A percentile compares a stretch with the other conserved stretches of the same genome.
phyloP scores from a whole-genome alignment of 2,888 invertebrate species.

The Patella caerulea region DNA sequence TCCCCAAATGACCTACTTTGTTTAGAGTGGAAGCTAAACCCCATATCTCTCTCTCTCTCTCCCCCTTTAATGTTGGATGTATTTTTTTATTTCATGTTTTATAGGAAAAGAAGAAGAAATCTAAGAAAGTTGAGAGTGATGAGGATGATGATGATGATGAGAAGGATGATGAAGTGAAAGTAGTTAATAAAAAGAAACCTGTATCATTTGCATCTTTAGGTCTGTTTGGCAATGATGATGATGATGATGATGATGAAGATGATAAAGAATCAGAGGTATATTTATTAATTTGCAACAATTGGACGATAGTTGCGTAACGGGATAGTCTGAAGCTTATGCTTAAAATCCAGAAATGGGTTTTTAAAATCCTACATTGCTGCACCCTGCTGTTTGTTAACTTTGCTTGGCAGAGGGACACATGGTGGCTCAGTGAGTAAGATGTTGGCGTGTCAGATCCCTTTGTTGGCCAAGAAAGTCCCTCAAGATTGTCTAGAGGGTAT shows the following conservation, averaged over 20 bases:
- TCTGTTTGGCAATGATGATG: constrained; percentile 20
- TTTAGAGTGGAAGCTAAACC: no score
- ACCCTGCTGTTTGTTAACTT: no score
- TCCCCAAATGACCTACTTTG: no score
- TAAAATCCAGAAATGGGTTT: no score
- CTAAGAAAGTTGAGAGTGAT: constrained; percentile 31
- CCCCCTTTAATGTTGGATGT: no score
- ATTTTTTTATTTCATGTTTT: constrained; percentile 1
- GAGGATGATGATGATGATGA: constrained; percentile 37
- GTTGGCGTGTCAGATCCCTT: no score
- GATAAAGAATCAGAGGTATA: constrained; percentile 28
- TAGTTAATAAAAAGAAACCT: constrained; percentile 14
- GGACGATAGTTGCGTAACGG: no score
- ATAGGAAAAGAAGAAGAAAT: constrained; percentile 45
- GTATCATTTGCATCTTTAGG: background rate
- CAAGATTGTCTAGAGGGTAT: no score
- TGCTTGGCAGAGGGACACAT: background rate
- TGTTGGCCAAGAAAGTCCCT: no score
- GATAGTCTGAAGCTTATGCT: no score
- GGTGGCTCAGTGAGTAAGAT: background rate
- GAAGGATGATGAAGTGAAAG: constrained; percentile 43
- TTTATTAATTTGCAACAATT: background rate
- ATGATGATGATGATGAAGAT: constrained; percentile 38
- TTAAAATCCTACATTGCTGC: no score
- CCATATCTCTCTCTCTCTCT: no score